A percentile compares a stretch with the other conserved stretches of the same genome.
These are phyloP conservation scores for Epinephelus moara DNA, from an alignment of 2,113 vertebrate species.

Conservation along the genomic window DNA sequence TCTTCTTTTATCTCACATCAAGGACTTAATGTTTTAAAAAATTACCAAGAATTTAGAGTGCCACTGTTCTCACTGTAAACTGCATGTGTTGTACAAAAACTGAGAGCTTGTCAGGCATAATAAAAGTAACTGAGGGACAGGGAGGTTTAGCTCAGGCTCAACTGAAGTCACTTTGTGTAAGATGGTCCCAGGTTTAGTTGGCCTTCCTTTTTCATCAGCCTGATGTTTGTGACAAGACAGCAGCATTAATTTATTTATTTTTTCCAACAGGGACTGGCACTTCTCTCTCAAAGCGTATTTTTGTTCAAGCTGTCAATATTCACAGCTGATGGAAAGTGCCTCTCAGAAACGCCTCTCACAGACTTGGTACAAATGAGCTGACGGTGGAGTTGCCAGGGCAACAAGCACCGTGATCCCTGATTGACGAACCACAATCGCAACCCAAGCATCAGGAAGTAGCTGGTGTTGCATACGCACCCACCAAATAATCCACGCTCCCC, in stretches of 20 bases:
- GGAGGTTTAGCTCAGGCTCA: background rate
- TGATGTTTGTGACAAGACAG: constrained; percentile 17
- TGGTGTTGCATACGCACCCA: constrained; percentile 40
- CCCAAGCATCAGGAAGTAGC: constrained; percentile 69
- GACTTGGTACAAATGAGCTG: constrained; percentile 45
- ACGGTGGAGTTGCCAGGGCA: constrained; percentile 73
- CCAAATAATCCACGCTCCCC: constrained; percentile 53
- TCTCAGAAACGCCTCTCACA: constrained; percentile 53
- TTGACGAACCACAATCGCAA: constrained; percentile 62
- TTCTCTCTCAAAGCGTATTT: constrained; percentile 32
- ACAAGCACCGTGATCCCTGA: constrained; percentile 60
- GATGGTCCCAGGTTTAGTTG: background rate
- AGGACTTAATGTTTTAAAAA: background rate
- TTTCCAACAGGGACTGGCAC: constrained; percentile 10
- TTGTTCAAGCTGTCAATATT: constrained; percentile 49
- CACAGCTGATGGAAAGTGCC: constrained; percentile 59
- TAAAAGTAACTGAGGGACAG: background rate
- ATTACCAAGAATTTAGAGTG: background rate
- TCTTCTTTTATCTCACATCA: background rate
- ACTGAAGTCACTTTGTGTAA: background rate
- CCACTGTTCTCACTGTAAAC: background rate
- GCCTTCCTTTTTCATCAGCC: constrained; percentile 4
- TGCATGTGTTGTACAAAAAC: background rate
- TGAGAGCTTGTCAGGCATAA: background rate
- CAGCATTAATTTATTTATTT: background rate